These are phyloP conservation scores for Rhadinocentrus ornatus DNA, from an alignment of 2,797 vertebrate species.

Conservation along the genomic window DNA sequence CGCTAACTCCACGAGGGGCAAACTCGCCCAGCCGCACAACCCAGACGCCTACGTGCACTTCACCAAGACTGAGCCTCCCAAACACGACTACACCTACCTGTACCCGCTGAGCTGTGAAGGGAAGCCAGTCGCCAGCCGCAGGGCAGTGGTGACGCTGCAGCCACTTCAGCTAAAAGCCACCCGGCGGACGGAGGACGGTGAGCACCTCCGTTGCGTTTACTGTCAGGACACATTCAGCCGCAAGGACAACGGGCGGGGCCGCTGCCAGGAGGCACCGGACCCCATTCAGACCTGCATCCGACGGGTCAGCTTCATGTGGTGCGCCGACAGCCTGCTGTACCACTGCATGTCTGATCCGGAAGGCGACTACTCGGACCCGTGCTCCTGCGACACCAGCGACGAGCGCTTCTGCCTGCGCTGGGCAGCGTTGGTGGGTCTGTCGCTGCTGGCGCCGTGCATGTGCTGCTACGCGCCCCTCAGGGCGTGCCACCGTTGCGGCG, in stretches of 20 bases:
- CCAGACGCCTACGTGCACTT: slow-evolving; percentile 89
- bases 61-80: slow-evolving; percentile 88
- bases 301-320: slow-evolving; percentile 96
- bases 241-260: slow-evolving; percentile 89
- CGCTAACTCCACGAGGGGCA: slow-evolving; percentile 83
- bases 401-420: slow-evolving; percentile 96
- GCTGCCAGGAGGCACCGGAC: slow-evolving; percentile 93
- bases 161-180: slow-evolving; percentile 84
- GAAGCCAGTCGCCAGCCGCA: slow-evolving; percentile 51
- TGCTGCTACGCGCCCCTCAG: slow-evolving; percentile 95
- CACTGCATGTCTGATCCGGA: slow-evolving; percentile 98
- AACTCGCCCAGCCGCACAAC: slow-evolving; percentile 77
- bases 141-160: slow-evolving; percentile 88
- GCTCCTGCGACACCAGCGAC: slow-evolving; percentile 93
- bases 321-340: slow-evolving; percentile 95
- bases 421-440: slow-evolving; percentile 91
- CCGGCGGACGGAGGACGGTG: slow-evolving; percentile 68
- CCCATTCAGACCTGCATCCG: slow-evolving; percentile 91
- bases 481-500: slow-evolving; percentile 92
- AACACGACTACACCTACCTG: slow-evolving; percentile 90
- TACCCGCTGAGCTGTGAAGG: slow-evolving; percentile 83
- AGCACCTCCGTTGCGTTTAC: slow-evolving; percentile 89
- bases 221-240: slow-evolving; percentile 94
- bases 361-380: slow-evolving; percentile 95
- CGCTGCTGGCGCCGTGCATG: slow-evolving; percentile 95